Percentiles rank a stretch among this genome's conserved stretches.
These are phyloP conservation scores for Channa maculata DNA, from an alignment of 2,113 vertebrate species.

Conservation along the genomic window DNA sequence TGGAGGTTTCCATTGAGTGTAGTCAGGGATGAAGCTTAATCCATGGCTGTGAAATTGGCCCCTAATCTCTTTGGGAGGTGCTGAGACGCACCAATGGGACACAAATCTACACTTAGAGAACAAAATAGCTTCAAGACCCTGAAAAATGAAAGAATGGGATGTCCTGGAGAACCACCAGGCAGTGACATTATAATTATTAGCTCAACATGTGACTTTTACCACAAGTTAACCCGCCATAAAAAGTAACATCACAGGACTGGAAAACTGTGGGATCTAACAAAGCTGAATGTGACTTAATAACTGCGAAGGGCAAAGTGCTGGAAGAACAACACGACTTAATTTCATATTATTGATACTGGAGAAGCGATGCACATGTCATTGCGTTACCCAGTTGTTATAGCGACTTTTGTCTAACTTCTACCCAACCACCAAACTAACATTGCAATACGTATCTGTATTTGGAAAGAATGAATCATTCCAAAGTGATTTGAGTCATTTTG, in stretches of 20 bases:
- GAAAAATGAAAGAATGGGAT: conserved; percentile 1
- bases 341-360: not conserved
- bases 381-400: too few species aligned
- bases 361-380: not conserved
- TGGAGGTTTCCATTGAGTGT: conserved; percentile 36
- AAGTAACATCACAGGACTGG: conserved; percentile 6
- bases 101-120: conserved; percentile 52
- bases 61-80: conserved; percentile 52
- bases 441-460: too few species aligned
- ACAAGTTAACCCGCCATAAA: not conserved
- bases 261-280: not conserved
- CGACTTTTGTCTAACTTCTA: too few species aligned
- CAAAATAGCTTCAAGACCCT: conserved; percentile 31
- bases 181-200: conserved; percentile 41
- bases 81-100: conserved; percentile 39
- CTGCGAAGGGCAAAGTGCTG: not conserved
- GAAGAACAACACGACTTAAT: not conserved
- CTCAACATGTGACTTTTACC: conserved; percentile 38
- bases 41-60: conserved; percentile 57
- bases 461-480: too few species aligned
- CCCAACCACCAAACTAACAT: too few species aligned
- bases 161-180: conserved; percentile 17
- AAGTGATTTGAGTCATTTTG: too few species aligned
- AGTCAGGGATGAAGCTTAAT: conserved; percentile 58
- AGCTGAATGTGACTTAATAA: conserved; percentile 1